Evolutionary conservation across 2,113 vertebrate species (phyloP).

Genomic region (Argyrosomus japonicus): DNA sequence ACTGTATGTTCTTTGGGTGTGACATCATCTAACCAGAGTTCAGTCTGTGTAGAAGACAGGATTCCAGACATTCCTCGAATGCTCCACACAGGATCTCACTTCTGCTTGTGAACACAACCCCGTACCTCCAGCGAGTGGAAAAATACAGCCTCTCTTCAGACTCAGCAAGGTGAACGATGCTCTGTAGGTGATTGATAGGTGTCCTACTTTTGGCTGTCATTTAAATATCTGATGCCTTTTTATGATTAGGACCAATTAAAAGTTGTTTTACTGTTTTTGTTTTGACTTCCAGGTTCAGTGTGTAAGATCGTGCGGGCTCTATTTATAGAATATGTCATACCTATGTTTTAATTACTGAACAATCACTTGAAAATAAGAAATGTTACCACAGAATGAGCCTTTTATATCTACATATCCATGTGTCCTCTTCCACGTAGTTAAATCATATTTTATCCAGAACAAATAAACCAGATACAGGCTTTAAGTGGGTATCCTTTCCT

Average conservation of each 20-base stretch:
- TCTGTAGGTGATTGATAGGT: slow-evolving; percentile 1
- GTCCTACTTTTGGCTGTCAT: neutral
- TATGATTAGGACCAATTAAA: neutral
- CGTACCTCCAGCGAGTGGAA: slow-evolving; percentile 70
- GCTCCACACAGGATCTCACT: slow-evolving; percentile 74
- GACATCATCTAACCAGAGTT: slow-evolving; percentile 69
- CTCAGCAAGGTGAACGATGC: slow-evolving; percentile 19
- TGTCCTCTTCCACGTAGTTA: too few species aligned
- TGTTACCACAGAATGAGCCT: too few species aligned
- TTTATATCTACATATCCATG: too few species aligned
- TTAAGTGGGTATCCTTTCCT: too few species aligned
- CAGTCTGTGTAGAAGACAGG: slow-evolving; percentile 54
- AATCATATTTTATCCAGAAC: too few species aligned
- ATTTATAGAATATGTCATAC: too few species aligned
- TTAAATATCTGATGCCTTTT: slow-evolving; percentile 7
- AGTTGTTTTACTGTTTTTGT: neutral
- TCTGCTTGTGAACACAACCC: slow-evolving; percentile 72
- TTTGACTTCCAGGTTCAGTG: neutral
- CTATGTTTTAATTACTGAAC: too few species aligned
- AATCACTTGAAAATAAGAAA: too few species aligned
- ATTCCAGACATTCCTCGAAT: slow-evolving; percentile 79
- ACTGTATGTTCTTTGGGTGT: slow-evolving; percentile 52
- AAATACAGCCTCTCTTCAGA: slow-evolving; percentile 68
- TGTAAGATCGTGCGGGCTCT: too few species aligned
- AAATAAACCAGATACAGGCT: too few species aligned